A percentile compares a stretch with the other conserved stretches of the same genome.
Conservation (phyloP, 2,888 invertebrate species). For the Temnothorax ravouxi region DNA sequence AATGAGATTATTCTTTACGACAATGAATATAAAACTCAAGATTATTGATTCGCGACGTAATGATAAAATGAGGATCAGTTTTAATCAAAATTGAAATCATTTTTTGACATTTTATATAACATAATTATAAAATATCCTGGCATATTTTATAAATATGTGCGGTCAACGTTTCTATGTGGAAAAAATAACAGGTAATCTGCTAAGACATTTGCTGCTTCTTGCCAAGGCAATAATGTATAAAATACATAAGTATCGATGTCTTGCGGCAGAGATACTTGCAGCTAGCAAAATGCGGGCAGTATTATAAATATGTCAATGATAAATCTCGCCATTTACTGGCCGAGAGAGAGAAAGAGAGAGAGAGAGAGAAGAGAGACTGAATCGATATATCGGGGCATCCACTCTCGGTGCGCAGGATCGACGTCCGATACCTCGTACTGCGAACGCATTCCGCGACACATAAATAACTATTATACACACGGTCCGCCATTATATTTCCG, state of each 20-base stretch:
- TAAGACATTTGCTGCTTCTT: constrained; percentile 15
- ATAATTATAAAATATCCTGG: neutral
- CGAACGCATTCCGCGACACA: constrained; percentile 71
- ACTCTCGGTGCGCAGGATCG: constrained; percentile 41
- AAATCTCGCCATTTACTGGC: constrained; percentile 75
- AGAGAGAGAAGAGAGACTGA: constrained; percentile 29
- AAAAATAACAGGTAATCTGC: neutral
- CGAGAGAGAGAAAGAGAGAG: constrained; percentile 38
- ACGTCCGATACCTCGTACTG: constrained; percentile 49
- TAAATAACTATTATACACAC: constrained; percentile 80
- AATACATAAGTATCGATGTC: constrained; percentile 54
- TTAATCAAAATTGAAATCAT: neutral
- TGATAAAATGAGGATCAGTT: neutral
- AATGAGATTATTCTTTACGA: neutral
- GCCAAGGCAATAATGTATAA: constrained; percentile 33
- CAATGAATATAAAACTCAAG: neutral
- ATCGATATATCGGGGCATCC: constrained; percentile 30
- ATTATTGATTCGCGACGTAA: neutral
- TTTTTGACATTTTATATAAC: neutral
- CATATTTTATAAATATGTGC: neutral
- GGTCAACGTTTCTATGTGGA: neutral
- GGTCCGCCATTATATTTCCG: constrained; percentile 67
- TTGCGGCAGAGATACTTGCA: constrained; percentile 38
- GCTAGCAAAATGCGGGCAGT: constrained; percentile 56
- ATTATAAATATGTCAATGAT: constrained; percentile 82